Evolutionary conservation across 2,797 vertebrate genomes (phyloP).

Genomic region (Falco berigora): DNA sequence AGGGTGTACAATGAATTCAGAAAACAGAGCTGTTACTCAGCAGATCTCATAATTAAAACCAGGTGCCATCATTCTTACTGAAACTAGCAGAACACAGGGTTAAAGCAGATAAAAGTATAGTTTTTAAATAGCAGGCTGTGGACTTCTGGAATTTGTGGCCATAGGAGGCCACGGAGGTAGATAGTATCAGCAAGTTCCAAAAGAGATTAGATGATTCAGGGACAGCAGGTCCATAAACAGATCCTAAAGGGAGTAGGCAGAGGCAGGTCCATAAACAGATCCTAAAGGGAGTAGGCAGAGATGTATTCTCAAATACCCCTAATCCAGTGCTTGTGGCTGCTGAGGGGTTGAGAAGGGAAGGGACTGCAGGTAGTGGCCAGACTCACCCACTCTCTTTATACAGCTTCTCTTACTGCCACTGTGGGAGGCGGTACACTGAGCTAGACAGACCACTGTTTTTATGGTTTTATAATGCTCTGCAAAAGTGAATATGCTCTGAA

Average conservation of each 20-base stretch:
- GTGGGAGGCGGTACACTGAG: neutral
- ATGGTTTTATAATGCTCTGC: neutral
- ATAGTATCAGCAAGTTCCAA: neutral
- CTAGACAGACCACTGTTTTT: neutral
- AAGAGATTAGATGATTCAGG: neutral
- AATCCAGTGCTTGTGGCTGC: neutral
- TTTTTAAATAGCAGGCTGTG: neutral
- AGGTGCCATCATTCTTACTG: neutral
- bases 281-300: neutral
- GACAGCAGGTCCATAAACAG: neutral
- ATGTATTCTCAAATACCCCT: neutral
- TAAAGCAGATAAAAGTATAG: neutral
- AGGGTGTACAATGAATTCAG: neutral
- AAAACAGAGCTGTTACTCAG: neutral
- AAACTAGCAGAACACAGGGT: neutral
- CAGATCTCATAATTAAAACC: neutral
- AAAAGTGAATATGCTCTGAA: neutral
- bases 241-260: neutral
- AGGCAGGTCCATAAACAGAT: neutral
- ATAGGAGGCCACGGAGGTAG: neutral
- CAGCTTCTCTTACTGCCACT: neutral
- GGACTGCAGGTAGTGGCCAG: neutral
- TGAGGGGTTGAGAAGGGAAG: neutral
- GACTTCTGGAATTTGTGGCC: neutral
- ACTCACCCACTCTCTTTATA: neutral